Conservation (phyloP, 2,113 vertebrate species). For the Nematolebias whitei region DNA sequence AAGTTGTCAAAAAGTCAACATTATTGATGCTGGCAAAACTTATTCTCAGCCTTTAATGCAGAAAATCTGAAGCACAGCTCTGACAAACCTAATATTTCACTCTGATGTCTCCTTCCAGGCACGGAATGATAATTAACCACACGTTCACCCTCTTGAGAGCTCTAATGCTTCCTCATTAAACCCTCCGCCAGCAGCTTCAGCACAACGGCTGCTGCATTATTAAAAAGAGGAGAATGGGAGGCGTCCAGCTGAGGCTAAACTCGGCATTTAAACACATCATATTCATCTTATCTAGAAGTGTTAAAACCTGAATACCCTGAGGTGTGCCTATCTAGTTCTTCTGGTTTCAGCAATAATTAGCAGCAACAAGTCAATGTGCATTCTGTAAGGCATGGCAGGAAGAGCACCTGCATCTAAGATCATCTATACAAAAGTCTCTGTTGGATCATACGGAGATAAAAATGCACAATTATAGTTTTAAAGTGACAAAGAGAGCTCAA, state of each 20-base stretch:
- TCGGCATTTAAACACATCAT: conserved; percentile 18
- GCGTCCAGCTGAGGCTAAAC: conserved; percentile 41
- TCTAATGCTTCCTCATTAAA: conserved; percentile 40
- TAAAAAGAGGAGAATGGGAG: conserved; percentile 26
- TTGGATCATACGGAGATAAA: too few species aligned
- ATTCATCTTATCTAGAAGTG: conserved; percentile 11
- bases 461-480: too few species aligned
- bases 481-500: neutral
- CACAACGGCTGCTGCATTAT: conserved; percentile 42
- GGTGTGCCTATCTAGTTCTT: conserved; percentile 17
- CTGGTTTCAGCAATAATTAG: conserved; percentile 9
- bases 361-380: conserved; percentile 30
- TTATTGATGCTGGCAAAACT: neutral
- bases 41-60: neutral
- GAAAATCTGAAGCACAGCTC: neutral
- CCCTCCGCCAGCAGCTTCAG: conserved; percentile 21
- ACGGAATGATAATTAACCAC: conserved; percentile 36
- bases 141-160: conserved; percentile 37
- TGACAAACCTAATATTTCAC: conserved; percentile 10
- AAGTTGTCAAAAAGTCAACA: neutral
- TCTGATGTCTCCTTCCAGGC: conserved; percentile 29
- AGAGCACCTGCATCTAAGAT: too few species aligned
- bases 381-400: conserved; percentile 7
- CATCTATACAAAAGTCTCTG: too few species aligned
- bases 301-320: conserved; percentile 19